Evolutionary conservation across 2,797 vertebrate species (phyloP).

Genomic region (Vultur gryphus): DNA sequence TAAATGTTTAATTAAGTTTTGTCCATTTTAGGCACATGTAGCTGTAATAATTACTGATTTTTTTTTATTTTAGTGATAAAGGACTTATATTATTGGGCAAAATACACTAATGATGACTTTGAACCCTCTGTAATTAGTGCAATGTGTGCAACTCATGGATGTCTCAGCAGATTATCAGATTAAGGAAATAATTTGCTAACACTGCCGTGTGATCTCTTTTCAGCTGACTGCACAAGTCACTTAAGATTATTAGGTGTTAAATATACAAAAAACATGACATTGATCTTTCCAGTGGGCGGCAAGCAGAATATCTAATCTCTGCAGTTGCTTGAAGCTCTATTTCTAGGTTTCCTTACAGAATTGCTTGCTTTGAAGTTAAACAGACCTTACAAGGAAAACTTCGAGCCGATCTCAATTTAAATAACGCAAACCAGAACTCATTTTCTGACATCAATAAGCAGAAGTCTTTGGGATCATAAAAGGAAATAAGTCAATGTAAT

Average conservation of each 20-base stretch:
- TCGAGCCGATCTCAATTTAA: background rate
- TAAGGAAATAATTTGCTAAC: conserved; percentile 55
- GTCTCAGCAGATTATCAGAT: conserved; percentile 54
- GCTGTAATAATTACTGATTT: background rate
- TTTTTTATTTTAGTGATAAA: background rate
- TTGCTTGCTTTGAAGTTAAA: conserved; percentile 39
- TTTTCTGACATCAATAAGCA: background rate
- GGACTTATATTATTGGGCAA: background rate
- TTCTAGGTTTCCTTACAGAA: conserved; percentile 17
- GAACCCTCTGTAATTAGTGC: conserved; percentile 12
- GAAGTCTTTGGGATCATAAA: background rate
- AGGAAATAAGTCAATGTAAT: background rate
- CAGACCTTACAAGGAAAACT: background rate
- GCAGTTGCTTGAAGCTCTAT: background rate
- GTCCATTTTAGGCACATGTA: conserved; percentile 24
- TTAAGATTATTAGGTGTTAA: conserved; percentile 61
- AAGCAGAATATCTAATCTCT: conserved; percentile 46
- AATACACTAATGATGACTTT: background rate
- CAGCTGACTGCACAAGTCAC: conserved; percentile 54
- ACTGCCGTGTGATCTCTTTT: conserved; percentile 53
- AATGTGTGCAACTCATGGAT: background rate
- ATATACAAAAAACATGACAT: conserved; percentile 41
- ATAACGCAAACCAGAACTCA: background rate
- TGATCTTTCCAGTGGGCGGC: conserved; percentile 21
- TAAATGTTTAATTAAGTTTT: conserved; percentile 41